These are phyloP conservation scores for Chrysolina haemoptera DNA, from an alignment of 2,888 invertebrate species.

Conservation along the genomic window DNA sequence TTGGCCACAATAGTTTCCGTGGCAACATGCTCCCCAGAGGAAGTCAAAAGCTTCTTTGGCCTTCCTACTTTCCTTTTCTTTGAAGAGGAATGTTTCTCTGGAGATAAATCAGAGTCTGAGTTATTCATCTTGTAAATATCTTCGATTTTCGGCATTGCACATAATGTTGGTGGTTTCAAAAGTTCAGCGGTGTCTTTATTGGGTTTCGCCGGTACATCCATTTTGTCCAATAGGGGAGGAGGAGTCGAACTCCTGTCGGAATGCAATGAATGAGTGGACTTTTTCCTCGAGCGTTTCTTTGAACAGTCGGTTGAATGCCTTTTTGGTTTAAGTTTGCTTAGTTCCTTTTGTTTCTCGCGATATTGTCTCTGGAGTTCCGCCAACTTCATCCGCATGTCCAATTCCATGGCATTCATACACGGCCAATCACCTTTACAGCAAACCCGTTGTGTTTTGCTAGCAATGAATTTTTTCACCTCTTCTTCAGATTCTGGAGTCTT, in stretches of 20 bases:
- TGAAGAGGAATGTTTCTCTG: constrained; percentile 69
- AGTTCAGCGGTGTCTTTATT: constrained; percentile 60
- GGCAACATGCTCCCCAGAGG: constrained; percentile 73
- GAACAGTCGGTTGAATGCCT: constrained; percentile 61
- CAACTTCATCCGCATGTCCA: constrained; percentile 85
- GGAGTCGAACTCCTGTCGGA: constrained; percentile 63
- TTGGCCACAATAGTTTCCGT: constrained; percentile 89
- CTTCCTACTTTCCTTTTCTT: constrained; percentile 88
- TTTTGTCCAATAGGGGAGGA: constrained; percentile 65
- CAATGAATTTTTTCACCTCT: constrained; percentile 65
- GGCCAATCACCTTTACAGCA: constrained; percentile 66
- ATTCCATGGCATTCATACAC: constrained; percentile 81
- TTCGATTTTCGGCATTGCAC: constrained; percentile 58
- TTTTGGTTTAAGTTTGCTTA: constrained; percentile 80
- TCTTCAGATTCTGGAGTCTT: constrained; percentile 69
- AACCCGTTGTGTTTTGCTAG: constrained; percentile 61
- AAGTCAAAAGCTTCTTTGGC: constrained; percentile 79
- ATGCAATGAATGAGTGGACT: constrained; percentile 60
- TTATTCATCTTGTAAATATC: constrained; percentile 47
- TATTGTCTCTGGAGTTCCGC: constrained; percentile 88
- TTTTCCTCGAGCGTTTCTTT: constrained; percentile 72
- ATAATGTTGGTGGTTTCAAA: constrained; percentile 68
- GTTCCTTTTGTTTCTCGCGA: constrained; percentile 86
- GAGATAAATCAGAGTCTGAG: constrained; percentile 50
- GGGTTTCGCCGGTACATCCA: constrained; percentile 59